Evolutionary conservation across 2,888 invertebrate genomes (phyloP).

Genomic region (Sinohyriopsis cumingii): DNA sequence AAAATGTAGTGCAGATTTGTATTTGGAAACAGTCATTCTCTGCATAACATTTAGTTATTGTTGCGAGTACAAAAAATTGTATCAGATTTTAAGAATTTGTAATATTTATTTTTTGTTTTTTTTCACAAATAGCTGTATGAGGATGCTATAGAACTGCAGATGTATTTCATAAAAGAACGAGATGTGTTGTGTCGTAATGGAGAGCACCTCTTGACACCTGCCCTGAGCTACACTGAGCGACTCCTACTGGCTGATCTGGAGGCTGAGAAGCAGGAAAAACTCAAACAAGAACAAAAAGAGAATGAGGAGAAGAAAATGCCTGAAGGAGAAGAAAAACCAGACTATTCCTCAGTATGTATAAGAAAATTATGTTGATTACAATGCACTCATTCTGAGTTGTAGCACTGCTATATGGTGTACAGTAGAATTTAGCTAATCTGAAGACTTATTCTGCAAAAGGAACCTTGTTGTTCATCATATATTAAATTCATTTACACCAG

Average conservation of each 20-base stretch:
- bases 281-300: constrained; percentile 72
- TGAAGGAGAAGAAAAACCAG: constrained; percentile 52
- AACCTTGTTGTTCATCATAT: too few relatives aligned
- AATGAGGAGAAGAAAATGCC: constrained; percentile 62
- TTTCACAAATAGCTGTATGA: constrained; percentile 82
- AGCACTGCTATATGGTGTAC: too few relatives aligned
- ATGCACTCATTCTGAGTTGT: neutral
- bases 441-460: too few relatives aligned
- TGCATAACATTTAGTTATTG: too few relatives aligned
- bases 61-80: too few relatives aligned
- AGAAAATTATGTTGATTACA: neutral
- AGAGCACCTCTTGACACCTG: constrained; percentile 87
- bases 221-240: constrained; percentile 84
- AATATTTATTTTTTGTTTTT: neutral
- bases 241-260: constrained; percentile 76
- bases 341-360: constrained; percentile 15
- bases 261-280: constrained; percentile 78
- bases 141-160: constrained; percentile 94
- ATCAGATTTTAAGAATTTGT: too few relatives aligned
- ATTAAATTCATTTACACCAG: too few relatives aligned
- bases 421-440: too few relatives aligned
- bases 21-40: too few relatives aligned
- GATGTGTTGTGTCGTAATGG: constrained; percentile 85
- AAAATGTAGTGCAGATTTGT: too few relatives aligned
- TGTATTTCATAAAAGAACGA: constrained; percentile 84